Evolutionary conservation across 2,888 invertebrate genomes (phyloP), one percentile per base, ranked within the genome.

Genomic region (Acanthoscelides obtectus): DNA sequence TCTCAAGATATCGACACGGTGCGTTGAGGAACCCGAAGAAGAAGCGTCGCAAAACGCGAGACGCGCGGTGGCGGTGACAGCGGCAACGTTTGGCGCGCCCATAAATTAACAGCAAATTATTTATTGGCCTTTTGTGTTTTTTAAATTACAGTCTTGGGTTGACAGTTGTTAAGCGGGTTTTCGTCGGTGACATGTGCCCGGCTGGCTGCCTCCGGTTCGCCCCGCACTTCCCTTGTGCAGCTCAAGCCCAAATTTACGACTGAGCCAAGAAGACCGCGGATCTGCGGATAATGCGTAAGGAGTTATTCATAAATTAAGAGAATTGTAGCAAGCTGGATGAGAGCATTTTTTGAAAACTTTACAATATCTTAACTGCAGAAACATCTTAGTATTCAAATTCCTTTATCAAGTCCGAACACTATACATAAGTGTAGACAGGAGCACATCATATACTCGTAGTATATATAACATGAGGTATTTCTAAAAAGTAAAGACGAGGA

Each of bases 81-180:
- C 45, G 45, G 45, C 45, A 12, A 45, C 45, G 5, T 45, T n/a
- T 45, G 20, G 74, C 73, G 76, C 73, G 73, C 70, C 71, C 75
- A 76, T 75, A 77, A 79, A 79, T 77, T 76, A 75, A 71, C 70
- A 70, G 73, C 78, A 22, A 80, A 80, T 80, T 80, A 80, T 80
- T 80, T 80, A 80, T 80, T 79, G 75, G 77, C 67, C 76, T 75
- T 76, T 76, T 76, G 76, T 76, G 76, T 76, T 75, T 75, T 77
- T 75, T 72, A 75, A 77, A 77, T 77, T 77, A 77, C 76, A 77
- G 75, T 76, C 45, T 45, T 75, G 76, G 76, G 73, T 67, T 75
- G 75, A 73, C 77, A 77, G 77, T 77, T 77, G 77, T 71, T 71
- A 72, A 77, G 76, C 75, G 75, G 74, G 76, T 72, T 71, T 71